Conservation (phyloP, 2,888 invertebrate genomes). For the Dicranocentrus wangi region DNA sequence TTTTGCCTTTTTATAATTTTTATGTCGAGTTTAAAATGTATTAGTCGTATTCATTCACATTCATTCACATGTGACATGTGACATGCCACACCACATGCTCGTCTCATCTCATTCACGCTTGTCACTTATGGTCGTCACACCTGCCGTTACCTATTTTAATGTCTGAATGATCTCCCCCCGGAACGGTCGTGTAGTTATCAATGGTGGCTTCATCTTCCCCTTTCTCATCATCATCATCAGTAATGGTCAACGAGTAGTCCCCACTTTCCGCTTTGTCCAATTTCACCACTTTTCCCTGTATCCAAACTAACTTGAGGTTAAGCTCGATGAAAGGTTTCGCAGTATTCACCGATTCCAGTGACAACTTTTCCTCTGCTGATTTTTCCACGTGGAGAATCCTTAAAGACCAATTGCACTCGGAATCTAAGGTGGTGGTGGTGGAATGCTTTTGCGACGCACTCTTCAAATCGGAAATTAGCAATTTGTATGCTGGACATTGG, state of each 20-base stretch:
- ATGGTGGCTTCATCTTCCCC: conserved; percentile 4
- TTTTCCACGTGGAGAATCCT: not conserved
- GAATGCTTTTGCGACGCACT: not conserved
- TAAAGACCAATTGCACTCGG: conserved; percentile 3
- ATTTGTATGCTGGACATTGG: conserved; percentile 40
- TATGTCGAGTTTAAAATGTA: too few species aligned
- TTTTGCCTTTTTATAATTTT: not conserved
- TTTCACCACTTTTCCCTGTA: conserved; percentile 22
- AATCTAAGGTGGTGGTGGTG: not conserved
- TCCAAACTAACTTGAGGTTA: conserved; percentile 39
- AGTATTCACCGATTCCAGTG: not conserved
- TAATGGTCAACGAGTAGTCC: not conserved
- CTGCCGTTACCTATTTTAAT: conserved; percentile 23
- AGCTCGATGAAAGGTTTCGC: conserved; percentile 2
- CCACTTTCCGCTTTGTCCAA: not conserved
- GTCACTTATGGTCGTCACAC: too few species aligned
- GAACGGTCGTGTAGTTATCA: conserved; percentile 26
- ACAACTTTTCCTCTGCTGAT: not conserved
- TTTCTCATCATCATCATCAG: conserved; percentile 24
- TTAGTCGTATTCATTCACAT: too few species aligned
- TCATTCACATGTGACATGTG: too few species aligned
- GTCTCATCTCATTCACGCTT: too few species aligned
- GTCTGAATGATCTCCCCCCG: conserved; percentile 41
- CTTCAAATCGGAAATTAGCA: conserved; percentile 31
- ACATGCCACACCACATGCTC: too few species aligned